Evolutionary conservation across 2,888 invertebrate species (phyloP), one percentile per base, ranked within the genome.

Genomic region (Drepanosiphum platanoidis): DNA sequence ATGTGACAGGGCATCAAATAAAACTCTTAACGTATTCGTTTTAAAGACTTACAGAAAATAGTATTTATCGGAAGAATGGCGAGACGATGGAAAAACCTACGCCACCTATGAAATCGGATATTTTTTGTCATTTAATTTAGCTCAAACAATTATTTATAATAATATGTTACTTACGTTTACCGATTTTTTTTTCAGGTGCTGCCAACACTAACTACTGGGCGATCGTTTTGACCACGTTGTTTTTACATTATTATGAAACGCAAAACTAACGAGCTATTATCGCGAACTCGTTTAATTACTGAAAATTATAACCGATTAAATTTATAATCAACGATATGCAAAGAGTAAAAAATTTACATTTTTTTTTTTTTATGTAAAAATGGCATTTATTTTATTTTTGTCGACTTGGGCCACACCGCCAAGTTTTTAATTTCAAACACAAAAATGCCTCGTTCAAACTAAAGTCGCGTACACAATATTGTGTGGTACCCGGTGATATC

Each of bases 161-260:
- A 52, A 2, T 18, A 22, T 22, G 18, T 52, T 18, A 52, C 22
- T 3, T 22, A 13, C 30, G 11, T 3, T 64, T 30, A 64, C 3
- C 34, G 30, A 11, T 68, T 68, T 74, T 74, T 1, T 66, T 83
- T 84, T 84, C n/a, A 84, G 83, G 83, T 58, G 68, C 36, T 58
- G 52, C n/a, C 30, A 68, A 36, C 27, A 84, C 36, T 22, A 68
- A 52, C 11, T 64, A 52, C 13, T 84, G 83, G 75, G 32, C 36
- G 36, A 30, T 75, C 22, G n/a, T 75, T 34, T 68, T 84, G 66
- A 75, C 68, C 9, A 42, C 30, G 5, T 36, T 75, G n/a, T 27
- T 30, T 66, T 68, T 66, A 27, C 46, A 74, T 66, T 83, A 46
- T 30, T 68, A 36, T 13, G 36, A 36, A 52, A 34, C 46, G 36